Percentiles rank a stretch among this genome's conserved stretches.
These are phyloP conservation scores for Dilophus febrilis DNA, from an alignment of 2,888 invertebrate genomes.

Conservation along the genomic window DNA sequence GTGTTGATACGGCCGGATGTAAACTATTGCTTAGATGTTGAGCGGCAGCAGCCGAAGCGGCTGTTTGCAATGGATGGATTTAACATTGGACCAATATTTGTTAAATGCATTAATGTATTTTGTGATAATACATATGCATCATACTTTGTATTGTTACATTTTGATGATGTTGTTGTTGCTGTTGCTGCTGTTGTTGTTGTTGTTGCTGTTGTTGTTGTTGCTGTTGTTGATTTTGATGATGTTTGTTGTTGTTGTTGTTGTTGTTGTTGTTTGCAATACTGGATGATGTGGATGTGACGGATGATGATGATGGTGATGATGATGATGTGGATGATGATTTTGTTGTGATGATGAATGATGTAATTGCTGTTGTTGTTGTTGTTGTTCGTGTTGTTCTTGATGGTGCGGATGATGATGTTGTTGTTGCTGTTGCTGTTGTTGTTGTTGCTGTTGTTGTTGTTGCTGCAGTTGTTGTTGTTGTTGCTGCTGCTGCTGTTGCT, in stretches of 20 bases:
- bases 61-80: constrained; percentile 10
- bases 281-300: neutral
- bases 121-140: constrained; percentile 21
- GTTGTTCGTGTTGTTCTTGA: constrained; percentile 17
- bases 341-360: constrained; percentile 14
- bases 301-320: neutral
- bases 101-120: constrained; percentile 23
- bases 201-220: neutral
- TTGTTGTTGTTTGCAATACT: constrained; percentile 16
- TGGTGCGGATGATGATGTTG: constrained; percentile 12
- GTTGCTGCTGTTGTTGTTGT: constrained; percentile 4
- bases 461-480: constrained; percentile 6
- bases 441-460: constrained; percentile 12
- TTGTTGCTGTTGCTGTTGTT: constrained; percentile 12
- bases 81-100: constrained; percentile 17
- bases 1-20: constrained; percentile 12
- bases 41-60: too few relatives aligned
- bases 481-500: constrained; percentile 9
- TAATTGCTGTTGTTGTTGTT: constrained; percentile 13
- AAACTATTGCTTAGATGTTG: constrained; percentile 8
- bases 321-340: constrained; percentile 3
- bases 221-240: neutral
- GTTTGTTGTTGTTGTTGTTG: constrained; percentile 7
- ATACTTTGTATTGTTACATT: constrained; percentile 17
- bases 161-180: constrained; percentile 4